Percentiles rank a stretch among this genome's conserved stretches.
Evolutionary conservation across 2,888 invertebrate species (phyloP).

Genomic region (Synergus japonicus): DNA sequence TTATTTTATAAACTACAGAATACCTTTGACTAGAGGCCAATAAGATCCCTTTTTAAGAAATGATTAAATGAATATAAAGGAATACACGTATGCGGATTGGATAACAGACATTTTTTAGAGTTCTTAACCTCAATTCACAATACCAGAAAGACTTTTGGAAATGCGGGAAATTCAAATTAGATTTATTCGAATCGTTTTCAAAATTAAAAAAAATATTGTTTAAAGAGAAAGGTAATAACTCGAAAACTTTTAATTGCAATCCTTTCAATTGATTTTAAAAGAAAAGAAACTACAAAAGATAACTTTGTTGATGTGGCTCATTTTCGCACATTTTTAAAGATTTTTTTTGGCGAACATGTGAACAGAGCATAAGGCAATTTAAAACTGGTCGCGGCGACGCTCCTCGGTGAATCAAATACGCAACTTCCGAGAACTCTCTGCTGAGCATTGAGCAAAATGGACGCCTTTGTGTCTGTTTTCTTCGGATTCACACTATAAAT

Average conservation of each 20-base stretch:
- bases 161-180: not conserved
- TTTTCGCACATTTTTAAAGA: too few relatives aligned
- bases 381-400: conserved; percentile 58
- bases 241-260: not conserved
- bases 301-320: too few relatives aligned
- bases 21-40: not conserved
- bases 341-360: not conserved
- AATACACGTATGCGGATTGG: not conserved
- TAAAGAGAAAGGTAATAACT: not conserved
- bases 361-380: conserved; percentile 27
- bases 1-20: not conserved
- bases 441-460: conserved; percentile 77
- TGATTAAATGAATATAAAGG: not conserved
- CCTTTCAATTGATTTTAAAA: too few relatives aligned
- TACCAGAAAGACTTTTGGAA: not conserved
- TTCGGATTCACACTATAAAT: conserved; percentile 75
- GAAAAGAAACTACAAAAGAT: too few relatives aligned
- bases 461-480: conserved; percentile 78
- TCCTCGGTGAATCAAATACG: conserved; percentile 71
- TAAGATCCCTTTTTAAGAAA: not conserved
- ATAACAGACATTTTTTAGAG: not conserved
- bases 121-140: not conserved
- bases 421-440: conserved; percentile 76
- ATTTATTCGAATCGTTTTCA: not conserved
- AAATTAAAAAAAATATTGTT: not conserved